A percentile compares a stretch with the other conserved stretches of the same genome.
phyloP scores from a whole-genome alignment of 2,113 vertebrate genomes.

The human region GRCh38 chr20:60574501-60575000 shows the following conservation, averaged over 20 bases:
- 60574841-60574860: fast-evolving
- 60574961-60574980: fast-evolving
- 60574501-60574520: no score
- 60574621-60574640: fast-evolving
- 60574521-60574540: fast-evolving
- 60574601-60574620: fast-evolving
- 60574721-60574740: background rate
- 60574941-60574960: no score
- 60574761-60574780: fast-evolving
- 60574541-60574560: fast-evolving
- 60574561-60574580: fast-evolving
- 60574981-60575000: fast-evolving
- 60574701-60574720: no score
- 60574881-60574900: fast-evolving
- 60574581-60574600: fast-evolving
- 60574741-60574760: fast-evolving
- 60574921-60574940: background rate
- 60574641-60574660: fast-evolving
- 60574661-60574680: background rate
- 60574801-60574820: no score
- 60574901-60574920: background rate
- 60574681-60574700: background rate
- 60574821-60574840: fast-evolving
- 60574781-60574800: no score
- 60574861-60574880: background rate